phyloP scores from a whole-genome alignment of 2,797 vertebrate genomes.

The Lagocephalus sceleratus region DNA sequence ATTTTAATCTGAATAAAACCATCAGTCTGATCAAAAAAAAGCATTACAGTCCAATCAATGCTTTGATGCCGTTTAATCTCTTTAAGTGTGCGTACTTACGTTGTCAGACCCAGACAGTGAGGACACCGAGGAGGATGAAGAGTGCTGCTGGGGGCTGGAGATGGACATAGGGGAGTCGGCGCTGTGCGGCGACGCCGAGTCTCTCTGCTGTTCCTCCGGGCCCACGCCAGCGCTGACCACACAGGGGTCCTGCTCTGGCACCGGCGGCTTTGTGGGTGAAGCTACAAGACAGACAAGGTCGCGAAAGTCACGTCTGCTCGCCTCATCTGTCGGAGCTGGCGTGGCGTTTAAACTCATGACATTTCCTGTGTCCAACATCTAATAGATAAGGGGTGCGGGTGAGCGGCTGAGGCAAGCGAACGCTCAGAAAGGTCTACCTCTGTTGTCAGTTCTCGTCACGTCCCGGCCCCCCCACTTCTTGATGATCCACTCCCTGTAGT shows the following conservation, averaged over 20 bases:
- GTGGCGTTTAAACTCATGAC: neutral
- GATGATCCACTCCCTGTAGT: conserved; percentile 96
- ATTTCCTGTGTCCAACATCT: no score
- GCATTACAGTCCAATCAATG: neutral
- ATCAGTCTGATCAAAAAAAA: neutral
- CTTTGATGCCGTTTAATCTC: no score
- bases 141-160: conserved; percentile 86
- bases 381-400: no score
- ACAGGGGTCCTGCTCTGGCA: conserved; percentile 38
- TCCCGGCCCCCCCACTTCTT: conserved; percentile 89
- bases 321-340: no score
- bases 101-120: conserved; percentile 94
- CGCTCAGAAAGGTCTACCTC: conserved; percentile 69
- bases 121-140: conserved; percentile 90
- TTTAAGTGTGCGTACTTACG: conserved; percentile 72
- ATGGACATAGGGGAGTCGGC: conserved; percentile 86
- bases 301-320: neutral
- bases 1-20: neutral
- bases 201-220: conserved; percentile 81
- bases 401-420: no score
- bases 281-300: conserved; percentile 10
- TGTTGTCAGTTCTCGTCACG: conserved; percentile 70
- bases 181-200: conserved; percentile 81
- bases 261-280: conserved; percentile 48
- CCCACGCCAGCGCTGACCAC: conserved; percentile 42